Evolutionary conservation across 2,888 invertebrate genomes (phyloP).

Genomic region (Agrilus biguttatus): DNA sequence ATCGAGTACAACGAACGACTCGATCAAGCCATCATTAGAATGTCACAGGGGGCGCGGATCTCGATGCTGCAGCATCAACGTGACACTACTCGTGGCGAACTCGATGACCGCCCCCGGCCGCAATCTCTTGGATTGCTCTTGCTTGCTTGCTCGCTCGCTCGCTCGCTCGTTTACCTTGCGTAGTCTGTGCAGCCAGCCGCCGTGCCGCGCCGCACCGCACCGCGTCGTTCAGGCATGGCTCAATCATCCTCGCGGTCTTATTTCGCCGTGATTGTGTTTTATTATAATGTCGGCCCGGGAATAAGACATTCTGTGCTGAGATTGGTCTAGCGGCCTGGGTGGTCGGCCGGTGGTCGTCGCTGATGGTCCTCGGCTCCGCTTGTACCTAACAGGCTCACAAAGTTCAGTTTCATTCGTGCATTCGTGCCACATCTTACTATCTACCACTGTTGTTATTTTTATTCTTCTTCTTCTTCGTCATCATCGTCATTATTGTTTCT

Average conservation of each 20-base stretch:
- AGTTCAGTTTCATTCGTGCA: constrained; percentile 24
- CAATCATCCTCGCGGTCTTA: constrained; percentile 31
- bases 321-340: constrained; percentile 35
- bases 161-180: too few species aligned
- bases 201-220: constrained; percentile 21
- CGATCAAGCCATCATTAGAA: too few species aligned
- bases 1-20: too few species aligned
- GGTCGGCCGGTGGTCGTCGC: constrained; percentile 19
- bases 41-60: too few species aligned
- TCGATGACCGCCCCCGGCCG: too few species aligned
- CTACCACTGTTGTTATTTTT: constrained; percentile 19
- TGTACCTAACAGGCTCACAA: constrained; percentile 12
- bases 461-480: constrained; percentile 2
- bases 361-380: constrained; percentile 6
- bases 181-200: constrained; percentile 2
- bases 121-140: too few species aligned
- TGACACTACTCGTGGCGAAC: too few species aligned
- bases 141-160: too few species aligned
- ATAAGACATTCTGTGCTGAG: constrained; percentile 33
- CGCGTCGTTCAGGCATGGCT: constrained; percentile 27
- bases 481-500: background rate
- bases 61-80: too few species aligned
- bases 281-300: constrained; percentile 31
- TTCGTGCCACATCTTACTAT: constrained; percentile 18
- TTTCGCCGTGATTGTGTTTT: constrained; percentile 31